Conservation (phyloP, 2,797 vertebrate genomes). For the Enteromius treurensis region DNA sequence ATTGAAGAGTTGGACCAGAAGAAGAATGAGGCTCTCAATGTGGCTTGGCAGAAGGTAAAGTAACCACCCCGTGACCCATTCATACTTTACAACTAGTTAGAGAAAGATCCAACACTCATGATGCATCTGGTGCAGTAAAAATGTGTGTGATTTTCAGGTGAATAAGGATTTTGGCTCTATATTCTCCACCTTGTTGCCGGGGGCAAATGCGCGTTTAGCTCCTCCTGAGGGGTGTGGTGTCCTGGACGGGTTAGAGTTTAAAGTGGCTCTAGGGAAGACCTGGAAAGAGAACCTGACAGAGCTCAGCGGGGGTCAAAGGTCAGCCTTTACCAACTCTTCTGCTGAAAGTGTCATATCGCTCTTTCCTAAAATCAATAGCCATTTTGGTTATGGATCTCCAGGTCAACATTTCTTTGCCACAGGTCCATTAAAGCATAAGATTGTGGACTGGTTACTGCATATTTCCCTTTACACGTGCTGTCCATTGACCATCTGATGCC, state of each 20-base stretch:
- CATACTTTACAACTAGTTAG: not conserved
- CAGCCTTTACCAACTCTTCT: conserved; percentile 41
- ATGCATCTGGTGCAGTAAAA: not conserved
- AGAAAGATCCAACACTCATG: not conserved
- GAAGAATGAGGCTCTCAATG: conserved; percentile 88
- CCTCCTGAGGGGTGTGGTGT: conserved; percentile 78
- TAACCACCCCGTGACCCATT: not conserved
- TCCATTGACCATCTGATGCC: not conserved
- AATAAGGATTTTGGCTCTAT: conserved; percentile 96
- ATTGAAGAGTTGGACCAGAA: conserved; percentile 93
- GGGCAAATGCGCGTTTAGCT: conserved; percentile 86
- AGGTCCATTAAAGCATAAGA: conserved; percentile 35
- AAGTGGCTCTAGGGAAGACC: conserved; percentile 90
- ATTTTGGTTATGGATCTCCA: conserved; percentile 37
- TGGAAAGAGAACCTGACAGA: conserved; percentile 98
- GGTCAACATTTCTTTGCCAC: conserved; percentile 8
- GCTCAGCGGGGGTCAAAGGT: conserved; percentile 98
- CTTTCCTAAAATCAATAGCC: not conserved
- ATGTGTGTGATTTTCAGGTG: conserved; percentile 76
- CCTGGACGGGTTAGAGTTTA: conserved; percentile 90
- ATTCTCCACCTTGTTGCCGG: conserved; percentile 92
- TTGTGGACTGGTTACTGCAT: not conserved
- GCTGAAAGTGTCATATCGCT: conserved; percentile 8
- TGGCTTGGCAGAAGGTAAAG: conserved; percentile 95
- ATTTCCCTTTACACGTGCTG: conserved; percentile 8